A percentile compares a stretch with the other conserved stretches of the same genome.
Evolutionary conservation across 30 jellyfish, hydroid and myxozoan genomes (phyloP).

Genomic region (Aurelia aurita): DNA sequence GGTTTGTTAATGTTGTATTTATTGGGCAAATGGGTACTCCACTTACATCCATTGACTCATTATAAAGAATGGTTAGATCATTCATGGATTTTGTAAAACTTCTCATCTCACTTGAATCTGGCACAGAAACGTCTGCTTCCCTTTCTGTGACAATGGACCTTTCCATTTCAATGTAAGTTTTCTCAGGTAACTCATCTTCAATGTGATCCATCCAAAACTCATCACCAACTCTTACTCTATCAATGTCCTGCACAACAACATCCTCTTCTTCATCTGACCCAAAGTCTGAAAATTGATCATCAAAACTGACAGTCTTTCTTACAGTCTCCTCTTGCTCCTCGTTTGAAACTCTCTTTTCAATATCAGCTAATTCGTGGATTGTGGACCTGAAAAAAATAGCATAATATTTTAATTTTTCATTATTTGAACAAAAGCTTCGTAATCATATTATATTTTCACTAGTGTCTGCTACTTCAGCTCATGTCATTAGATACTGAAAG

Average conservation of each 20-base stretch:
- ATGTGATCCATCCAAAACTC: conserved; percentile 7
- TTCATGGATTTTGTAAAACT: not conserved
- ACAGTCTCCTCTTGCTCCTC: not conserved
- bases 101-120: conserved; percentile 3
- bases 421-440: no score
- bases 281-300: conserved; percentile 1
- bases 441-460: no score
- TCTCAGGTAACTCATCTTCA: not conserved
- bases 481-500: no score
- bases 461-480: no score
- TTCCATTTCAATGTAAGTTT: conserved; percentile 2
- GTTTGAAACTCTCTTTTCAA: no score
- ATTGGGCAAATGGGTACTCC: not conserved
- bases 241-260: not conserved
- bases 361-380: no score
- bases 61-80: not conserved
- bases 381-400: not conserved
- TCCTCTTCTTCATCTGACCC: conserved; percentile 8
- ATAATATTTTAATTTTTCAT: no score
- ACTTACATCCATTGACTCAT: conserved; percentile 1
- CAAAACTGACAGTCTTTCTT: not conserved
- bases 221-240: not conserved
- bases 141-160: not conserved
- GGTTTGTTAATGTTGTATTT: not conserved
- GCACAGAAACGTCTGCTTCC: not conserved